Conservation (phyloP, 2,797 vertebrate species). For the Harpagifer antarcticus region DNA sequence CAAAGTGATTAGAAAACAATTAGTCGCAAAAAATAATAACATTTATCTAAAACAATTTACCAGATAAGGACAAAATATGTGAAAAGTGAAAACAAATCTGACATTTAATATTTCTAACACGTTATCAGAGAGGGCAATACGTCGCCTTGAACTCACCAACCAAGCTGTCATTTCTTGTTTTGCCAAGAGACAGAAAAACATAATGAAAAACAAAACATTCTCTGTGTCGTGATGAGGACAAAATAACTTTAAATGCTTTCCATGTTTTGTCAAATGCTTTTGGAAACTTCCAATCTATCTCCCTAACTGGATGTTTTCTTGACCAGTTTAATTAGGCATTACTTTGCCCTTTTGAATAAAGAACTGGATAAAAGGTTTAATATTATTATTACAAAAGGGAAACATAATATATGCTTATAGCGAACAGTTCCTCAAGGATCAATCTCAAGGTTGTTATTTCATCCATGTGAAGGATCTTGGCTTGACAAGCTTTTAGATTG, state of each 20-base stretch:
- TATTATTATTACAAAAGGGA: slow-evolving; percentile 6
- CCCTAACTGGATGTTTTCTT: neutral
- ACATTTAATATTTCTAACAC: slow-evolving; percentile 57
- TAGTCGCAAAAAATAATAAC: slow-evolving; percentile 30
- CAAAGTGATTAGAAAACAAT: slow-evolving; percentile 42
- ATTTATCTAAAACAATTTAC: too few relatives aligned
- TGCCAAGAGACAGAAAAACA: slow-evolving; percentile 18
- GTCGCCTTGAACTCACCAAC: slow-evolving; percentile 20
- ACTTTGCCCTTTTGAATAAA: neutral
- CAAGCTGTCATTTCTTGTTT: slow-evolving; percentile 19
- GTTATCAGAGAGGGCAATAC: slow-evolving; percentile 20
- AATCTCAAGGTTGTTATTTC: too few relatives aligned
- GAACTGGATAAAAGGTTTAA: neutral
- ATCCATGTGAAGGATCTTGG: neutral
- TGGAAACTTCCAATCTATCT: neutral
- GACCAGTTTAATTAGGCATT: neutral
- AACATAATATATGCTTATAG: too few relatives aligned
- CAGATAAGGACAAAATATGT: slow-evolving; percentile 14
- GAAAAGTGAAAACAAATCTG: slow-evolving; percentile 44
- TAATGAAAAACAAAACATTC: neutral
- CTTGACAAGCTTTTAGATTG: rapidly evolving
- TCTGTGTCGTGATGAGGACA: neutral
- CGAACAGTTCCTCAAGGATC: neutral
- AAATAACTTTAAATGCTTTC: neutral
- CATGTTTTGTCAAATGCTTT: neutral